Evolutionary conservation across 2,888 invertebrate genomes (phyloP).

Genomic region (Siphlonurus alternatus): DNA sequence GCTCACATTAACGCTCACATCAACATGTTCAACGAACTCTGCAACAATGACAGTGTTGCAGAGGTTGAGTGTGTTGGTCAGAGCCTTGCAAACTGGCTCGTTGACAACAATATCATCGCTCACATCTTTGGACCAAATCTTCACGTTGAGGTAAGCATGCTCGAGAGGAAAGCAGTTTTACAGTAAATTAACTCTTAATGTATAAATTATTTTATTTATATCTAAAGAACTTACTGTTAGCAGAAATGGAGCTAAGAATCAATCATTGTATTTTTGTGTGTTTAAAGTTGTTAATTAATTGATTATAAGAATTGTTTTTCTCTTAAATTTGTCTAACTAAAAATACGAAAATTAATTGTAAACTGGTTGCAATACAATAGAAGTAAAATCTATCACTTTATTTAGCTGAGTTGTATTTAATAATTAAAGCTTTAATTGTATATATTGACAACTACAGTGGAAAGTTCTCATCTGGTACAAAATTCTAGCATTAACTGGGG

Average conservation of each 20-base stretch:
- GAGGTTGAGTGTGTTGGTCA: constrained; percentile 75
- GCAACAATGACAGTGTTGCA: constrained; percentile 70
- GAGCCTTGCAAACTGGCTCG: constrained; percentile 74
- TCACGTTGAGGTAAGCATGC: constrained; percentile 68
- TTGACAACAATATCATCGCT: constrained; percentile 75
- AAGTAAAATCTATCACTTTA: too few relatives aligned
- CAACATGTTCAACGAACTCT: constrained; percentile 76
- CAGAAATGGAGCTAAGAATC: background rate
- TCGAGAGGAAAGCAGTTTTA: background rate
- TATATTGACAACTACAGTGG: too few relatives aligned
- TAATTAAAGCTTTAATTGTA: too few relatives aligned
- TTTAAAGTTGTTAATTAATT: too few relatives aligned
- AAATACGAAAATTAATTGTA: too few relatives aligned
- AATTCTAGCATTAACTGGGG: too few relatives aligned
- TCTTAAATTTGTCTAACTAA: constrained; percentile 15
- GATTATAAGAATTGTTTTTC: background rate
- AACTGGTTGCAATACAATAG: too few relatives aligned
- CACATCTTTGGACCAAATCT: constrained; percentile 95
- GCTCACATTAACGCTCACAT: constrained; percentile 91
- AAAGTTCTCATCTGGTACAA: too few relatives aligned
- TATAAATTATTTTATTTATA: too few relatives aligned
- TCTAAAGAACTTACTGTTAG: too few relatives aligned
- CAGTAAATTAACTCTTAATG: constrained; percentile 12
- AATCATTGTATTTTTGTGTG: too few relatives aligned
- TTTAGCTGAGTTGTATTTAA: too few relatives aligned